Percentiles rank a stretch among this genome's conserved stretches.
Conservation (phyloP, 2,888 invertebrate species). For the Bombyx huttoni region DNA sequence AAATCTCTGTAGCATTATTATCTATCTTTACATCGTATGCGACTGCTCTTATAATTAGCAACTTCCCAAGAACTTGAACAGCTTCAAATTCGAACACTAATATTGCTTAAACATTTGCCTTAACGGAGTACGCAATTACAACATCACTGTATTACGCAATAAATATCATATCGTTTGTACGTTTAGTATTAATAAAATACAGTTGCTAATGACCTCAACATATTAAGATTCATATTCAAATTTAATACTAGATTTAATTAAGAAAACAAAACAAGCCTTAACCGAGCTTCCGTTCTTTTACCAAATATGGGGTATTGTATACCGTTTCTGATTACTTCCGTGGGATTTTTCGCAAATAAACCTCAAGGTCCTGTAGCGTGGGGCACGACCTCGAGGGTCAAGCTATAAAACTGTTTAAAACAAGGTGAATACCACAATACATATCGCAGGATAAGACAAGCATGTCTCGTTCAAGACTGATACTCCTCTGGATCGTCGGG, state of each 20-base stretch:
- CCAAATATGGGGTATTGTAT: conserved; percentile 14
- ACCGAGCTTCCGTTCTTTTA: conserved; percentile 12
- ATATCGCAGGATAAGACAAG: conserved; percentile 24
- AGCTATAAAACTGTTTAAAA: conserved; percentile 53
- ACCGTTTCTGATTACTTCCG: conserved; percentile 26
- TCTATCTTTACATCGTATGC: too few relatives aligned
- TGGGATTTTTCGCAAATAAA: conserved; percentile 35
- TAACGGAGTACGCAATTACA: too few relatives aligned
- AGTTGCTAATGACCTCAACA: neutral
- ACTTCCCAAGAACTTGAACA: too few relatives aligned
- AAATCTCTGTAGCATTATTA: too few relatives aligned
- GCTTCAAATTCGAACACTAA: too few relatives aligned
- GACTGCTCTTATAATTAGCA: too few relatives aligned
- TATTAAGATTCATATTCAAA: neutral
- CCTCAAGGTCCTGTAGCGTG: conserved; percentile 35
- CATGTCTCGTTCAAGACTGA: conserved; percentile 29
- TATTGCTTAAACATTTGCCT: too few relatives aligned
- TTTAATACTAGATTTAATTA: neutral
- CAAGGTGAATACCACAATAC: conserved; percentile 32
- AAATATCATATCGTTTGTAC: too few relatives aligned
- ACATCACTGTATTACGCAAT: too few relatives aligned
- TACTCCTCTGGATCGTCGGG: conserved; percentile 25
- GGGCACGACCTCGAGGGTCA: conserved; percentile 48
- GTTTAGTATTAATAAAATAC: neutral
- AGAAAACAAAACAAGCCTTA: neutral